These are phyloP conservation scores for Amphiprion percula DNA, from an alignment of 2,113 vertebrate species.

Conservation along the genomic window DNA sequence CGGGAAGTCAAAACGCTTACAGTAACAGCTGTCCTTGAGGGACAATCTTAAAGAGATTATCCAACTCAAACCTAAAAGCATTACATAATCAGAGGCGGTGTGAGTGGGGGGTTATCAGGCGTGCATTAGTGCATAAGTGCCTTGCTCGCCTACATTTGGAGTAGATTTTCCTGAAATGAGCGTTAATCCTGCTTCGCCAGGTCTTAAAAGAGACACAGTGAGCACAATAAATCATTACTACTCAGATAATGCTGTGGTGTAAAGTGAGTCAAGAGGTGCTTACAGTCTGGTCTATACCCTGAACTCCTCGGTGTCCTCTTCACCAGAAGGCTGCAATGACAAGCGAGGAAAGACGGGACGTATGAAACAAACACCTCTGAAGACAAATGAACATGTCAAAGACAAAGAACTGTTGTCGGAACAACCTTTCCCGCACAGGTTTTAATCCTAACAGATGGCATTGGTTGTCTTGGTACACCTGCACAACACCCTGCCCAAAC, in stretches of 20 bases:
- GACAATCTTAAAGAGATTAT: conserved; percentile 80
- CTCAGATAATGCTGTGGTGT: not conserved
- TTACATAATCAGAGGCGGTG: conserved; percentile 74
- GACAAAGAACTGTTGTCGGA: not conserved
- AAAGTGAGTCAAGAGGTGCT: conserved; percentile 62
- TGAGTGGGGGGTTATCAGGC: conserved; percentile 43
- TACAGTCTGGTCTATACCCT: conserved; percentile 88
- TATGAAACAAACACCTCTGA: not conserved
- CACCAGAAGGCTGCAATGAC: conserved; percentile 83
- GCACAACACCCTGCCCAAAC: not conserved
- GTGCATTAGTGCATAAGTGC: conserved; percentile 42
- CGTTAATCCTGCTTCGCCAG: conserved; percentile 51
- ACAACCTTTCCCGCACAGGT: not conserved
- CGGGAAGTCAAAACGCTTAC: conserved; percentile 57
- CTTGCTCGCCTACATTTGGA: conserved; percentile 44
- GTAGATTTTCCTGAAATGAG: conserved; percentile 43
- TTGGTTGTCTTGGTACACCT: not conserved
- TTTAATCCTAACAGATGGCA: conserved; percentile 8
- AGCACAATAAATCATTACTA: not conserved
- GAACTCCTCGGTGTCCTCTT: conserved; percentile 87
- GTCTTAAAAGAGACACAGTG: conserved; percentile 1
- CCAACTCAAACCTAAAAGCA: conserved; percentile 77
- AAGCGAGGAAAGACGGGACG: not conserved
- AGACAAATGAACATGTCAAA: conserved; percentile 1
- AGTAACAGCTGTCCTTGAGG: conserved; percentile 66